Percentiles rank a stretch among this genome's conserved stretches.
Conservation (phyloP, 23 tunicate genomes). For the Styela clava region DNA sequence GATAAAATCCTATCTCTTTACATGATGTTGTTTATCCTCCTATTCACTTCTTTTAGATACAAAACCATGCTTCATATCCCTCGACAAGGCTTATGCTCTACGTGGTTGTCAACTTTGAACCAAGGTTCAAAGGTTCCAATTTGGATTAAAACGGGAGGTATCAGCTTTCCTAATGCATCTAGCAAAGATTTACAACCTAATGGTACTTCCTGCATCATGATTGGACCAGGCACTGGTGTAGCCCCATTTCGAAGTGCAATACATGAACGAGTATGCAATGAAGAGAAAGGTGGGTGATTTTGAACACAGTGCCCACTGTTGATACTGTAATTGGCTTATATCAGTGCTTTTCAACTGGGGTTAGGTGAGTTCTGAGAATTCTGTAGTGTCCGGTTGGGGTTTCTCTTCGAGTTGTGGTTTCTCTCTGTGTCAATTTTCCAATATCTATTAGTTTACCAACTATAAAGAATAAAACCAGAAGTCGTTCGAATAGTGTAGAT, state of each 20-base stretch:
- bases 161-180: constrained; percentile 1
- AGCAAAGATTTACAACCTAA: constrained; percentile 21
- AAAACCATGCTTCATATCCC: constrained; percentile 58
- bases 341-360: too few species aligned
- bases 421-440: too few species aligned
- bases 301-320: too few species aligned
- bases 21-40: too few species aligned
- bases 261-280: constrained; percentile 41
- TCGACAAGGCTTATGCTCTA: constrained; percentile 79
- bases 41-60: constrained; percentile 39
- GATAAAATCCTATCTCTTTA: too few species aligned
- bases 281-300: constrained; percentile 20
- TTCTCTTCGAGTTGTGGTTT: too few species aligned
- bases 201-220: constrained; percentile 53
- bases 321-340: too few species aligned
- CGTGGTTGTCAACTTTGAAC: constrained; percentile 53
- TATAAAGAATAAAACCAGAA: too few species aligned
- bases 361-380: too few species aligned
- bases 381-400: too few species aligned
- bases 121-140: constrained; percentile 43
- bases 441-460: too few species aligned
- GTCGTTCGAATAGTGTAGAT: too few species aligned
- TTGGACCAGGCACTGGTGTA: constrained; percentile 98
- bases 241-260: constrained; percentile 95
- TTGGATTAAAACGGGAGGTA: constrained; percentile 63